Base-by-base conservation (phyloP, 1,140 invertebrate species). In the Drosophila ironensis region DNA sequence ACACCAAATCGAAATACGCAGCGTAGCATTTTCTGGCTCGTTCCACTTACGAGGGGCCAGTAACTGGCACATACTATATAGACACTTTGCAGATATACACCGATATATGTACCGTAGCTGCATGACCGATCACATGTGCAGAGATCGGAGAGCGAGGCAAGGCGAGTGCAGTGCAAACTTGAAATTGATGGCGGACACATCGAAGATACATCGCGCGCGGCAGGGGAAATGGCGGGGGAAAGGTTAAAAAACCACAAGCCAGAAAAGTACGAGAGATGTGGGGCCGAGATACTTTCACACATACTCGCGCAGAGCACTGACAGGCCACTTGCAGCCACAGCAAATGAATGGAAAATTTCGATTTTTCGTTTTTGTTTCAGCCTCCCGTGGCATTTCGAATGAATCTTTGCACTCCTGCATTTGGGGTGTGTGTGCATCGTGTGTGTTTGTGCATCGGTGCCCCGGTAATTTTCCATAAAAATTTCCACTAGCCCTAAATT, bases 261-360 rank as follows among this genome's bases (percentile, higher is more conserved):
- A 25, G 20, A 17, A 16, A 19, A 35, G n/a, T n/a, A n/a, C n/a
- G n/a, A 40, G 48, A 54, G 47, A 28, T 11, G 41, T 2, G 42
- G 42, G 35, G 38, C 35, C 17, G 22, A 16, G 48, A 37, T 30
- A 54, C 12, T 54, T 38, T 46, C 63, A 44, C 33, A 57, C 53
- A 48, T 27, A 33, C 20, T 12, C 27, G 38, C 38, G 22, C 33
- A 40, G 38, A 42, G 4, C n/a, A 33, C 14, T 3, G 11, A 19
- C n/a, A 61, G 47, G 38, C 52, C 50, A 19, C 11, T 59, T 48
- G 57, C 60, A 71, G 24, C 47, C 44, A 12, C 40, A 57, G 38
- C 47, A 54, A 69, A 73, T 60, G 64, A 78, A 67, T 86, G 78
- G 78, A 84, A 84, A 84, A 86, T 84, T 84, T 84, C 51, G 59